Base-by-base conservation (phyloP, 2,113 vertebrate species). In the Tursiops truncatus region DNA sequence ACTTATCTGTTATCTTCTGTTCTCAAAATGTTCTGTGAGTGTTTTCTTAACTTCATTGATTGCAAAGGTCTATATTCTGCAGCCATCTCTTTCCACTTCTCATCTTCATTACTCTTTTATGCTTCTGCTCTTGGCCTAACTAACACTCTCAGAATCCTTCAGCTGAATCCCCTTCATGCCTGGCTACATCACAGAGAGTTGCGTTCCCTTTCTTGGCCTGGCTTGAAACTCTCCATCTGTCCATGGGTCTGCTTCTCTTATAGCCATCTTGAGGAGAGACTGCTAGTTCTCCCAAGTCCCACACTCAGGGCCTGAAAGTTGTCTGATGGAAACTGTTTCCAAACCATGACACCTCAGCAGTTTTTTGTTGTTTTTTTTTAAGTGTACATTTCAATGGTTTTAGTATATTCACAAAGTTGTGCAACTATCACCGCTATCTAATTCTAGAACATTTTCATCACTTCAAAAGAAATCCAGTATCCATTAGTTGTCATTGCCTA, bases 401-500 rank as follows among this genome's bases (percentile, higher is more conserved):
- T 81, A 76, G 17, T 70, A 33, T 73, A 79, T 68, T 81, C 80
- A 81, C 38, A 74, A 47, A 74, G 41, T 74, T 85, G 21, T 81
- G 6, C 4, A 31, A 44, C 58, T 26, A 18, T 91, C 25, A 56
- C 56, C 11, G 36, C n/a, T 90, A 1, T 33, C 44, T 71, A 67
- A 79, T 71, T 88, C 36, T 56, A 85, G 47, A 85, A 90, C 56
- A 80, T 73, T 92, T 71, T 70, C 36, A 90, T 93, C 65, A 67
- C 3, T 63, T 7, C 26, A 33, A 21, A 74, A 82, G 36, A 71
- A 67, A 70, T 26, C 11, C 31, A 28, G 0, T 80, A 41, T 89
- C 28, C 18, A 20, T 50, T 26, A 60, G 28, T 25, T 68, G 11
- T 89, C 63, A 13, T 89, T 85, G 14, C 62, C 47, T 68, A 1